Evolutionary conservation across 23 tunicate genomes (phyloP), one percentile per base, ranked within the genome.

Genomic region (Oikopleura dioica): DNA sequence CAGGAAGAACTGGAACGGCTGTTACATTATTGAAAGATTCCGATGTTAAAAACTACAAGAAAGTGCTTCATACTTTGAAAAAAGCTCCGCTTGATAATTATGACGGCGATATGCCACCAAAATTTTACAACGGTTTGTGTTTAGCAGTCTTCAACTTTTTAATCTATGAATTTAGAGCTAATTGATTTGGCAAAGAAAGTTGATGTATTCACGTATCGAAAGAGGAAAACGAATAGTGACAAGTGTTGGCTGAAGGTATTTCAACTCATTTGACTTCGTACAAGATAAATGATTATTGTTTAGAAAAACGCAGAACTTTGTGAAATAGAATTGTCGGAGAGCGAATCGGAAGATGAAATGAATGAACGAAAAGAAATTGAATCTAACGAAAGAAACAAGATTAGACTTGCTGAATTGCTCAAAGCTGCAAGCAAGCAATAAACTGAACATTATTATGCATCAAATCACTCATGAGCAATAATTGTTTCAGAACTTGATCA

Each of bases 1-100:
- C 99, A 36, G 97, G 97, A 2, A 63, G 26, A 63, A 16, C 33
- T 16, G 72, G 72, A 2, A 2, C 33, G 16, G 72, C 72, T 2
- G 33, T 63, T 31, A 31, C 72, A 28, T 31, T 63, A 2, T 12
- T 63, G 26, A 24, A 63, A 63, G 72, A 63, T 63, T 12, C 33
- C 2, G 72, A 63, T 28, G 30, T 12, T 28, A 2, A 63, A 23
- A 63, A 63, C 26, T 63, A 63, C 72, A 63, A 63, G 26, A 63
- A 63, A 63, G 33, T 63, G 29, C 16, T 63, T 23, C 16, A 63
- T 28, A 63, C 72, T 21, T 28, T 63, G 2, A 23, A 63, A 63
- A 63, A 63, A 63, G 72, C 30, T 12, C 4, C 33, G 33, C 33
- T 63, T 2, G 5, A 28, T 28, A 23, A 63, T 16, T 63, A 21